A percentile compares a stretch with the other conserved stretches of the same genome.
Evolutionary conservation across 2,888 invertebrate genomes (phyloP).

Genomic region (Sarcophaga caerulescens): DNA sequence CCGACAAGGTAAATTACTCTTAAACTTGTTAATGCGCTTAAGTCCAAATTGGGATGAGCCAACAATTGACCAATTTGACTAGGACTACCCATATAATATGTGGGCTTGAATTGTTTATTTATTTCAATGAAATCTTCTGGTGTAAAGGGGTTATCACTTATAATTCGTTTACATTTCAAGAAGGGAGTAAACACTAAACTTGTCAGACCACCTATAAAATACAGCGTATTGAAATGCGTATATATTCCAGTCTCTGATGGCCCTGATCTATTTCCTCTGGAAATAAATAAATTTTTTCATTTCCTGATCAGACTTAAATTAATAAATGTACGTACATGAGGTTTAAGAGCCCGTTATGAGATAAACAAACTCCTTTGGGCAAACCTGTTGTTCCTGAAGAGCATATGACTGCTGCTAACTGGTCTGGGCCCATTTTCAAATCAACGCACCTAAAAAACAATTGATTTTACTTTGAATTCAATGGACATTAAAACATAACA

Average conservation of each 20-base stretch:
- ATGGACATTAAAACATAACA: not conserved
- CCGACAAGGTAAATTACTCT: constrained; percentile 72
- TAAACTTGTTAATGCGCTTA: constrained; percentile 70
- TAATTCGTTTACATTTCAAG: constrained; percentile 71
- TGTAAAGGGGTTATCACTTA: constrained; percentile 71
- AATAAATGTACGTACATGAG: not conserved
- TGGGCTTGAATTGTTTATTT: constrained; percentile 73
- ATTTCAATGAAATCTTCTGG: constrained; percentile 71
- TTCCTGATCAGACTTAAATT: too few species aligned
- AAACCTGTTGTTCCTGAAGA: constrained; percentile 78
- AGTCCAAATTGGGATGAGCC: constrained; percentile 66
- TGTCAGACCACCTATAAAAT: constrained; percentile 73
- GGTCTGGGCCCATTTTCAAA: constrained; percentile 66
- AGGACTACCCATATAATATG: constrained; percentile 69
- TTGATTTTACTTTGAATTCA: not conserved
- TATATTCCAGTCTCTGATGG: not conserved
- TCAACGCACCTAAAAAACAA: constrained; percentile 68
- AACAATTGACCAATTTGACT: constrained; percentile 67
- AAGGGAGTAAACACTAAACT: constrained; percentile 66
- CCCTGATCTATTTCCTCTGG: not conserved
- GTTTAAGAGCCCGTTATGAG: constrained; percentile 45
- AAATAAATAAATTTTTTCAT: not conserved
- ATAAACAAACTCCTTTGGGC: constrained; percentile 73
- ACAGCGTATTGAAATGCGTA: constrained; percentile 70
- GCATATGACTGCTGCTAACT: constrained; percentile 70